Percentiles rank a stretch among this genome's conserved stretches.
phyloP scores from a whole-genome alignment of 64 coral and sea anemone species.

The Hydrozoanthus tunicans region DNA sequence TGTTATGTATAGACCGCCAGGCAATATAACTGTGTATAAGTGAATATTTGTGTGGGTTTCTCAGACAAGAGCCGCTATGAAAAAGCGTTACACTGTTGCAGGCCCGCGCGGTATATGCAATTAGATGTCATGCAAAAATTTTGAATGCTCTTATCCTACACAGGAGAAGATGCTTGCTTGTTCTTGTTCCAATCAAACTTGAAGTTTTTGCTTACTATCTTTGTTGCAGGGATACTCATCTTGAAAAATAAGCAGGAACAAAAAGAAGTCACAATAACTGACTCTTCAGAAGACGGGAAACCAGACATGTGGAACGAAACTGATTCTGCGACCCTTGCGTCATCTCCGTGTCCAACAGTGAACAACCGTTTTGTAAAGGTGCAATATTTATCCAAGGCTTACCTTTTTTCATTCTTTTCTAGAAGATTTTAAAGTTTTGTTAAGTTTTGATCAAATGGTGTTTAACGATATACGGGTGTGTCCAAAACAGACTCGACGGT shows the following conservation, averaged over 20 bases:
- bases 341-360: not conserved
- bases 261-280: not conserved
- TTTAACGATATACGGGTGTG: constrained; percentile 25
- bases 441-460: not conserved
- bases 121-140: not conserved
- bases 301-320: constrained; percentile 40
- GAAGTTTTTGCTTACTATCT: not conserved
- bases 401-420: not conserved
- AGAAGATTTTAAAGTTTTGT: not conserved
- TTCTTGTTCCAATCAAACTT: not conserved
- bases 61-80: not conserved
- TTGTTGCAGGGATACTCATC: constrained; percentile 1
- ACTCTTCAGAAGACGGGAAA: not conserved
- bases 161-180: not conserved
- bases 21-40: not conserved
- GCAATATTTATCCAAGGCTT: not conserved
- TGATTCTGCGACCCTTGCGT: not conserved
- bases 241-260: not conserved
- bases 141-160: not conserved
- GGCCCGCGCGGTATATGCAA: not conserved
- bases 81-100: not conserved
- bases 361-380: not conserved
- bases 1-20: not conserved
- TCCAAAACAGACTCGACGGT: not conserved
- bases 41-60: not conserved